Base-by-base conservation (phyloP, 2,113 vertebrate species). In the Hypocryptadius cinnamomeus region DNA sequence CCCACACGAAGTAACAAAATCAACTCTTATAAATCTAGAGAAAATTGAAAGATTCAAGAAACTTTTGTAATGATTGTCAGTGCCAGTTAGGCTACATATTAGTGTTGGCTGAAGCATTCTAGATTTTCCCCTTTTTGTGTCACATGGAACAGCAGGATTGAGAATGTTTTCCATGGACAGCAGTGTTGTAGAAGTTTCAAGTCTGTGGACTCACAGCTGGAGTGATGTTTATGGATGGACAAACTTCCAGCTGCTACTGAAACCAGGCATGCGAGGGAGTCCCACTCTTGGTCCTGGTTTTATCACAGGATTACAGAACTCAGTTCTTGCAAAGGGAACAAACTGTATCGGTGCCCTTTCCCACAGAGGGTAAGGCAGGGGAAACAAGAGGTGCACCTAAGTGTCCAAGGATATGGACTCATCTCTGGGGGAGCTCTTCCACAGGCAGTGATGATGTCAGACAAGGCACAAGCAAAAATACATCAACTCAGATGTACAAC, bases 11-110 rank as follows among this genome's bases (percentile, higher is more conserved):
- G 13, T 27, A 51, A 61, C 17, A 47, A 69, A 64, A 51, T 16
- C 60, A 33, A 40, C 10, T 63, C 42, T 4, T 33, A 12, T 8
- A 17, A 60, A 54, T 27, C 54, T 65, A 1, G 3, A 47, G 42
- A 22, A 61, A 61, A 61, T 3, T 0, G 14, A 56, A 76, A 70
- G 19, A 17, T n/a, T 50, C 15, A 6, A 60, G 19, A 64, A 86
- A 57, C 20, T 61, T 51, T 20, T 10, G 8, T 31, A 11, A 14
- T 10, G 2, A 31, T 73, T 76, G 40, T 61, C 40, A 23, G 17
- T 73, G 50, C 13, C 17, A 6, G 37, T 79, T 56, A 15, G 0
- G 1, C n/a, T 47, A 33, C 4, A 0, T 22, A 2, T 9, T 45
- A 10, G 30, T 30, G 15, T 35, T 64, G 33, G 16, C 16, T 33